A percentile compares a stretch with the other conserved stretches of the same genome.
Conservation (phyloP, 2,113 vertebrate genomes). For the Melanocharis versteri region DNA sequence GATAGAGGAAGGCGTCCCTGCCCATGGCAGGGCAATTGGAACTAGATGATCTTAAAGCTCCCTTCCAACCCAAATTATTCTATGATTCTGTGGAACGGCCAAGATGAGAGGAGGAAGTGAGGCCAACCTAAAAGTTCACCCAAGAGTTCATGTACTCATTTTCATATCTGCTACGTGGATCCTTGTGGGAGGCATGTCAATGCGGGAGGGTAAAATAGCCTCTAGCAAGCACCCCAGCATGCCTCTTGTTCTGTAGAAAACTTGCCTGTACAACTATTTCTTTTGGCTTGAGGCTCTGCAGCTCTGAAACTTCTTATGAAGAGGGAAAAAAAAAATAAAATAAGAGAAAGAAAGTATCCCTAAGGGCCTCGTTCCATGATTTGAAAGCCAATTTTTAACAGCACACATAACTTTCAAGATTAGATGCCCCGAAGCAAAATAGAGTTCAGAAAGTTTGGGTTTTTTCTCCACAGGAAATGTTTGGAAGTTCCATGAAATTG, state of each 20-base stretch:
- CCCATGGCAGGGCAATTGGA: too few relatives aligned
- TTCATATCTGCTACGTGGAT: neutral
- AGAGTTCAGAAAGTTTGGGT: constrained; percentile 38
- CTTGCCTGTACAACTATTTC: constrained; percentile 40
- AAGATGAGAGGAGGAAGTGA: neutral
- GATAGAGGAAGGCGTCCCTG: fast-evolving
- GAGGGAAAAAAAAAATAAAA: neutral
- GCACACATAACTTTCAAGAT: constrained; percentile 60
- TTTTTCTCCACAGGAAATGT: constrained; percentile 39
- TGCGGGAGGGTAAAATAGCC: neutral
- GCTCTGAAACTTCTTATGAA: constrained; percentile 13
- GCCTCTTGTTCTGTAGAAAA: constrained; percentile 13
- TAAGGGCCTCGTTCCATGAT: constrained; percentile 44
- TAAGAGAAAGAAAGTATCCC: constrained; percentile 14
- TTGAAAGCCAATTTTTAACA: constrained; percentile 66
- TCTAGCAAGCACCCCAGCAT: neutral
- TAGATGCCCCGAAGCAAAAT: constrained; percentile 19
- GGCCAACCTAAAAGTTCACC: constrained; percentile 8
- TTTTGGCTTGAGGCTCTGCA: constrained; percentile 41
- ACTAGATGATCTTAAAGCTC: neutral
- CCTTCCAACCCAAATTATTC: neutral
- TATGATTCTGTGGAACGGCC: neutral
- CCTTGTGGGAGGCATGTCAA: neutral
- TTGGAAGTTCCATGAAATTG: constrained; percentile 27
- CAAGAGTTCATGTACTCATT: constrained; percentile 4